Evolutionary conservation across 2,113 vertebrate genomes (phyloP).

Genomic region (Apeltes quadracus): DNA sequence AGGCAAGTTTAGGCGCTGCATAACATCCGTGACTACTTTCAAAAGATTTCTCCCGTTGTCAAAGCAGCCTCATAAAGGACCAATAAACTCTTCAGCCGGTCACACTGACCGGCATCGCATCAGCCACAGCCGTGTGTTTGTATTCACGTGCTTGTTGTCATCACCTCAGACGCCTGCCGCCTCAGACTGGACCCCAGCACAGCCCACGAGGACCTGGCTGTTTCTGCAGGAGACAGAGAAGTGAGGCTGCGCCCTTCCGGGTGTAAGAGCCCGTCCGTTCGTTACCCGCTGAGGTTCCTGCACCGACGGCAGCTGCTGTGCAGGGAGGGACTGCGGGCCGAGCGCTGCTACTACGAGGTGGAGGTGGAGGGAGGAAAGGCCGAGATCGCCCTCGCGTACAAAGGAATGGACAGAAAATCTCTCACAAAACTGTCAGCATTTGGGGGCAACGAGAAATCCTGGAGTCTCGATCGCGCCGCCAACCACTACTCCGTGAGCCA

Average conservation of each 20-base stretch:
- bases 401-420: conserved; percentile 57
- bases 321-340: conserved; percentile 54
- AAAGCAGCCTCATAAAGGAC: no score
- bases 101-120: no score
- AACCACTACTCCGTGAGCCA: conserved; percentile 69
- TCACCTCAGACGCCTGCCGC: conserved; percentile 58
- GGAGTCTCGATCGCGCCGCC: conserved; percentile 63
- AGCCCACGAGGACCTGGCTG: conserved; percentile 49
- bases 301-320: conserved; percentile 63
- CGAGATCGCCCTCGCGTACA: conserved; percentile 68
- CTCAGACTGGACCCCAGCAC: conserved; percentile 62
- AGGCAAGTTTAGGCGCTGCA: no score
- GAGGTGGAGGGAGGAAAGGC: conserved; percentile 60
- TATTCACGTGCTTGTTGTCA: neutral
- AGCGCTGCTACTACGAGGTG: conserved; percentile 70
- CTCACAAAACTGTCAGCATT: conserved; percentile 32
- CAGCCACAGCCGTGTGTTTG: neutral
- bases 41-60: no score
- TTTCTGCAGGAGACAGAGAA: conserved; percentile 40
- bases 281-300: conserved; percentile 42
- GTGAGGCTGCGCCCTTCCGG: conserved; percentile 2
- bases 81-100: no score
- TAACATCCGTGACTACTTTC: no score
- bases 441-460: conserved; percentile 59
- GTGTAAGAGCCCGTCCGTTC: fast-evolving